Evolutionary conservation across 2,113 vertebrate species (phyloP).

Genomic region (Myrmecobius fasciatus): DNA sequence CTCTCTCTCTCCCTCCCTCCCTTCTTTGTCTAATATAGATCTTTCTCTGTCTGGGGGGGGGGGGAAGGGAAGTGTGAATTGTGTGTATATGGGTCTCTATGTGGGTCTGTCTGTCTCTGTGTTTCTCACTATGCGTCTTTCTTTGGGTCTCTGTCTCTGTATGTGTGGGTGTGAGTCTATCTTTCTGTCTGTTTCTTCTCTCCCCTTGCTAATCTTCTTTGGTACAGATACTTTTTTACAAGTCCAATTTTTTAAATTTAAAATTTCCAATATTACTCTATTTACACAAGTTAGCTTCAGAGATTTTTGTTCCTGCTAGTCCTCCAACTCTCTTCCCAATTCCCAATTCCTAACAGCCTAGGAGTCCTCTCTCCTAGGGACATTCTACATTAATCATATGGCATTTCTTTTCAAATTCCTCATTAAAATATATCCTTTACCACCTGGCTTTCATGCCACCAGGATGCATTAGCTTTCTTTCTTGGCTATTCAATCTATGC

Average conservation of each 20-base stretch:
- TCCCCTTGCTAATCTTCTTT: neutral
- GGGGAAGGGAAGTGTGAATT: no score
- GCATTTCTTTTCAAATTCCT: constrained; percentile 16
- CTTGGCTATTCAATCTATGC: constrained; percentile 17
- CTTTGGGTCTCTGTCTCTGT: no score
- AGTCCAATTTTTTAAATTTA: constrained; percentile 12
- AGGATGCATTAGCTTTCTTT: constrained; percentile 27
- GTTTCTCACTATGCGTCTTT: no score
- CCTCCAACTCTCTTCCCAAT: neutral
- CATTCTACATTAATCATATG: neutral
- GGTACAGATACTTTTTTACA: neutral
- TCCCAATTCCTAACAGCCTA: neutral
- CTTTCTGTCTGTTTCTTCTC: neutral
- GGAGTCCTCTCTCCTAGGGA: neutral
- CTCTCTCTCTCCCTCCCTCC: no score
- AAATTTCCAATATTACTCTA: neutral
- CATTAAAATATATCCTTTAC: constrained; percentile 13
- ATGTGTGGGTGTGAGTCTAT: no score
- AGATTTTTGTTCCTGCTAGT: neutral
- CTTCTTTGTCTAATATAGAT: no score
- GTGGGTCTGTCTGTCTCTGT: no score
- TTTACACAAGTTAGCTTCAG: constrained; percentile 18
- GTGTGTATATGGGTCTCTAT: no score
- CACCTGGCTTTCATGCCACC: neutral
- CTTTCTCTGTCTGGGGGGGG: no score